A percentile compares a stretch with the other conserved stretches of the same genome.
Conservation (phyloP, 2,113 vertebrate genomes). For the Ochotona curzoniae region DNA sequence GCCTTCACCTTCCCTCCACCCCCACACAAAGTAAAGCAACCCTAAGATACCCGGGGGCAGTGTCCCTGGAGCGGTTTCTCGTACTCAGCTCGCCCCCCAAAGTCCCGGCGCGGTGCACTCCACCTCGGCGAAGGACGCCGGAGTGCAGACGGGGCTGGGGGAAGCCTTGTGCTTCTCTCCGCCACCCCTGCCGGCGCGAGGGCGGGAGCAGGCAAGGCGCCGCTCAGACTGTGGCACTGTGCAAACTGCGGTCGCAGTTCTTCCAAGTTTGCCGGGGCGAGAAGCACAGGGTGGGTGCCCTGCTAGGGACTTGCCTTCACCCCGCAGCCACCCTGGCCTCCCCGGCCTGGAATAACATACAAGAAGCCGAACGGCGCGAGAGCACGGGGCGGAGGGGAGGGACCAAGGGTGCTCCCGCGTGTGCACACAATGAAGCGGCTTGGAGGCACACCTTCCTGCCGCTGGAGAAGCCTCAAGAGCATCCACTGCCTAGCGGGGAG, state of each 20-base stretch:
- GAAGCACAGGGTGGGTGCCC: slow-evolving; percentile 19
- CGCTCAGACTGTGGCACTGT: slow-evolving; percentile 71
- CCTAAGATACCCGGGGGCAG: background rate
- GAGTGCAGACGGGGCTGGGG: background rate
- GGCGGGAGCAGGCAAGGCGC: slow-evolving; percentile 77
- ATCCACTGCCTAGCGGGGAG: background rate
- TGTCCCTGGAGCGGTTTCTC: background rate
- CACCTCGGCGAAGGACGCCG: background rate
- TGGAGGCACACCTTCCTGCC: slow-evolving; percentile 40
- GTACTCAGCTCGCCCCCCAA: background rate
- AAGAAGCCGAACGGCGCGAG: background rate
- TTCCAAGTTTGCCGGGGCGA: slow-evolving; percentile 83
- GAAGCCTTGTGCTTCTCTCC: slow-evolving; percentile 45
- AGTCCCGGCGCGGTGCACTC: background rate
- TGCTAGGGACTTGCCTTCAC: background rate
- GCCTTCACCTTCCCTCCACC: background rate
- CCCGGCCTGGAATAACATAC: background rate
- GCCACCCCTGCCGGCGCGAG: slow-evolving; percentile 67
- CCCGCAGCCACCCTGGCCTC: background rate
- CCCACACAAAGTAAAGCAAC: background rate
- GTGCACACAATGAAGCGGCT: slow-evolving; percentile 67
- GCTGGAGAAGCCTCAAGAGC: background rate
- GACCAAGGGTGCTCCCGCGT: slow-evolving; percentile 65
- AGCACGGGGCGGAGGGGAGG: background rate
- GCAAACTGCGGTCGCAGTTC: slow-evolving; percentile 80